These are phyloP conservation scores for Palaemon carinicauda DNA, from an alignment of 1,140 invertebrate species.

Conservation along the genomic window DNA sequence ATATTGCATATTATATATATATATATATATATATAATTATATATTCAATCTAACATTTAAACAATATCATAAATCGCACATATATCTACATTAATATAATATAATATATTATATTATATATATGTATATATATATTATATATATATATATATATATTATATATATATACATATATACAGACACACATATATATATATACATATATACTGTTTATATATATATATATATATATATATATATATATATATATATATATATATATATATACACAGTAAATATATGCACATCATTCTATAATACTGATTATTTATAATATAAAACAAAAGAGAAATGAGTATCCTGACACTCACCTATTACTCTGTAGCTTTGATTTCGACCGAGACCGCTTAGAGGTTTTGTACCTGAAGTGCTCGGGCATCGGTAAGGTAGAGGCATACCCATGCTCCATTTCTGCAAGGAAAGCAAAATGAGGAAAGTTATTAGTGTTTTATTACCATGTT, in stretches of 20 bases:
- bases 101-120: background rate
- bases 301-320: background rate
- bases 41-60: background rate
- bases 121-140: background rate
- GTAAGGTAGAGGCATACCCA: slow-evolving; percentile 37
- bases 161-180: background rate
- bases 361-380: slow-evolving; percentile 42
- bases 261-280: background rate
- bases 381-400: slow-evolving; percentile 38
- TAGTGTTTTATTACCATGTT: no score
- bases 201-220: background rate
- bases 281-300: background rate
- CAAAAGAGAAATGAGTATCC: background rate
- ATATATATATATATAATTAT: no score
- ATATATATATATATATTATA: background rate
- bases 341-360: slow-evolving; percentile 11
- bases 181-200: background rate
- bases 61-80: no score
- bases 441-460: slow-evolving; percentile 48
- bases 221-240: slow-evolving; percentile 31
- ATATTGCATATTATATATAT: no score
- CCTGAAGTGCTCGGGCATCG: slow-evolving; percentile 45
- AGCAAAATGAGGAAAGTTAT: no score
- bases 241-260: slow-evolving; percentile 33
- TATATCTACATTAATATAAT: background rate